Base-by-base conservation (phyloP, 2,797 vertebrate species). In the Gymnodraco acuticeps region DNA sequence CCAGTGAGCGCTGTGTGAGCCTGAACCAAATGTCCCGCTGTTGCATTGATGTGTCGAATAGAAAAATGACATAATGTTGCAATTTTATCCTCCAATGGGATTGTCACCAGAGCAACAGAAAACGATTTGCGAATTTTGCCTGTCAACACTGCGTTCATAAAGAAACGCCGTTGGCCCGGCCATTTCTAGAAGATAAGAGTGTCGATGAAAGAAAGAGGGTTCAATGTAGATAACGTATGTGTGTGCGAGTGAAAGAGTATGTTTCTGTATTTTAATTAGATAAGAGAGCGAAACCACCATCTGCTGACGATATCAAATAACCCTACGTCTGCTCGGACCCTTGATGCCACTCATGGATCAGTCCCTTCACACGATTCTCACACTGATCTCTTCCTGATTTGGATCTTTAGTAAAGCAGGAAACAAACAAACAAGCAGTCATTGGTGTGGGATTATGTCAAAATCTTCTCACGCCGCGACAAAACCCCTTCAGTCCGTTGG, bases 401-500 rank as follows among this genome's bases (percentile, higher is more conserved):
- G 53, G 71, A 79, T 70, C 64, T 73, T 64, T 46, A 69, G 53
- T 64, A 81, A 12, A 86, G 82, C 75, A 68, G 55, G 83, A 85
- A 79, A 86, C 86, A 87, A 90, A 88, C 89, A 91, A 88, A 85
- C 74, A 87, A 70, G 66, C 73, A 63, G 70, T 68, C 64, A 59
- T 51, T 76, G 63, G 38, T 50, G 45, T 53, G 63, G 89, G 90
- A 92, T 93, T 90, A 89, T 63, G 85, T 83, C 74, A 64, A 85
- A 85, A 87, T 83, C 86, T 92, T 91, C 87, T 90, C 89, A 90
- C 82, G 75, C 13, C 48, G 61, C 6, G 1, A 90, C 85, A 80
- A 81, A 89, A 84, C 4, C 54, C 38, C 60, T 45, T 46, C 13
- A 27, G 80, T 69, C 67, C 27, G 10, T 69, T 74, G n/a, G 73